These are phyloP conservation scores for Thysanoteuthis rhombus DNA, from an alignment of 2,888 invertebrate genomes.

Conservation along the genomic window DNA sequence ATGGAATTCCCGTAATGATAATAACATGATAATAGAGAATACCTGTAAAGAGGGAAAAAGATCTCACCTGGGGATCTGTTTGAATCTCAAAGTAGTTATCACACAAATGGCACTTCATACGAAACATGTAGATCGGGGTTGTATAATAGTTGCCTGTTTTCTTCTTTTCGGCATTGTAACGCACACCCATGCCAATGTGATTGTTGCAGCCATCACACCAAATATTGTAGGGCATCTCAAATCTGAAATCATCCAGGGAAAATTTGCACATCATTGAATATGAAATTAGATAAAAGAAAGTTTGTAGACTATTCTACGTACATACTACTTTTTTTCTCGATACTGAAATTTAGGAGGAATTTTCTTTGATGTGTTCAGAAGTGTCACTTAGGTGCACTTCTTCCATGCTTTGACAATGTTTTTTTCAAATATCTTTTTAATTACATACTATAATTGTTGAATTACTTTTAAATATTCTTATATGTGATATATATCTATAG, in stretches of 20 bases:
- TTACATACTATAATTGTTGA: too few species aligned
- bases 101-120: conserved; percentile 98
- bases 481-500: too few species aligned
- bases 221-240: conserved; percentile 99
- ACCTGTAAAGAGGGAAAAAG: not conserved
- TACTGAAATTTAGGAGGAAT: too few species aligned
- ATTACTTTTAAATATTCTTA: too few species aligned
- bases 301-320: too few species aligned
- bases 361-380: too few species aligned
- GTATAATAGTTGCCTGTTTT: conserved; percentile 95
- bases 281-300: not conserved
- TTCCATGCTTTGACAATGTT: too few species aligned
- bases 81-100: conserved; percentile 97
- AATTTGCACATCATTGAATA: not conserved
- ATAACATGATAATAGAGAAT: too few species aligned
- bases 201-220: conserved; percentile 99
- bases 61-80: conserved; percentile 89
- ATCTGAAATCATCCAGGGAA: conserved; percentile 70
- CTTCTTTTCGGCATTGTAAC: conserved; percentile 81
- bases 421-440: too few species aligned
- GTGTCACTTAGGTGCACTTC: too few species aligned
- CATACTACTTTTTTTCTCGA: too few species aligned
- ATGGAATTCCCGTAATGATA: too few species aligned
- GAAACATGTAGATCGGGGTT: conserved; percentile 96
- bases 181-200: conserved; percentile 98